Evolutionary conservation across 2,888 invertebrate genomes (phyloP), one percentile per base, ranked within the genome.

Genomic region (Parnassius smintheus): DNA sequence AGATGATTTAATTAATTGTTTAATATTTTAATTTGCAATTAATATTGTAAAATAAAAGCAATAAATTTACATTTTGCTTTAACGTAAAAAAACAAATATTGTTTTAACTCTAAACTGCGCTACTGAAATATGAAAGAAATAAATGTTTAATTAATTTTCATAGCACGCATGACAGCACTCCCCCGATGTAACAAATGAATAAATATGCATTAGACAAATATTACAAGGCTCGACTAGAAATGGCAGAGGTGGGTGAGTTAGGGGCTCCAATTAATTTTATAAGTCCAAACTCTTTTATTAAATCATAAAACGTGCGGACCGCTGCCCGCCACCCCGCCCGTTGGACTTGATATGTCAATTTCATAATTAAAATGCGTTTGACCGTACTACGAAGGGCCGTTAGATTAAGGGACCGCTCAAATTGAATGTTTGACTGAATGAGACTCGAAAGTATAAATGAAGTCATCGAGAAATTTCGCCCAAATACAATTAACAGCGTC

Each of bases 281-380:
- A 85, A 86, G 81, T 83, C 75, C 79, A 77, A 81, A 87, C 88
- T 85, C 88, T 90, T 91, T 89, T 90, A 91, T 91, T 91, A 89
- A 91, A 91, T 90, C 83, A 88, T 84, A 85, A 87, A 86, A 82
- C 79, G 72, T 71, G 70, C 78, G 80, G 76, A 69, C 78, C 75
- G 74, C 69, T 76, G 81, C 78, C 74, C 76, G 66, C 73, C 66
- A 65, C 49, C 65, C 72, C 74, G 68, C 66, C 49, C 65, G 63
- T 58, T 55, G 64, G 70, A 78, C 80, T 49, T 82, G 88, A 90
- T 87, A 90, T 91, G 91, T 91, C 91, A 91, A 91, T 90, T 90
- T 86, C 84, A 86, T 91, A 91, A 91, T 91, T 91, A 88, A 88
- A 91, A 88, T 87, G 83, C 90, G 85, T 87, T 88, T 91, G 90